Conservation (phyloP, 2,797 vertebrate genomes). For the Xiphorhynchus erythropygius region DNA sequence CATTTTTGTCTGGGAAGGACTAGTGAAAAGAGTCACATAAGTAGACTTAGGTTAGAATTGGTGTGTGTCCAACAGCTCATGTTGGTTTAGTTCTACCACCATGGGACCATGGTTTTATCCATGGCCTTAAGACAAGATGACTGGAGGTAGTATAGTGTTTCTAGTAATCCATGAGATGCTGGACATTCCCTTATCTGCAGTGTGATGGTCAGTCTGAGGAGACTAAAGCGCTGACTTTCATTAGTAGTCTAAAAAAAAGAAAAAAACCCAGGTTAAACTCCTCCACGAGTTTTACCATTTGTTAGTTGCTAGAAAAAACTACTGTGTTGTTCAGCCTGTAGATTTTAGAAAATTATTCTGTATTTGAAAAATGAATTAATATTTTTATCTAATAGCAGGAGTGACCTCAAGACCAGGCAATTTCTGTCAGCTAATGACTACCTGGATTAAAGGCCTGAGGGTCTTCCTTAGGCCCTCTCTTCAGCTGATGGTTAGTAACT, state of each 20-base stretch:
- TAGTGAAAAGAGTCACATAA: neutral
- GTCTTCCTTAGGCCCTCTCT: conserved; percentile 6
- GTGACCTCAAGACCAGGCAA: conserved; percentile 56
- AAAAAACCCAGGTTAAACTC: neutral
- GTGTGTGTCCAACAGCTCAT: neutral
- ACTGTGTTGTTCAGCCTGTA: neutral
- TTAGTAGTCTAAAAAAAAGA: neutral
- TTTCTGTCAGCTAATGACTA: conserved; percentile 71
- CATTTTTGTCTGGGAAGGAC: neutral
- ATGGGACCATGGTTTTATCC: neutral
- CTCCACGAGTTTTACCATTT: neutral
- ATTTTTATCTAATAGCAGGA: conserved; percentile 55
- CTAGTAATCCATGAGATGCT: neutral
- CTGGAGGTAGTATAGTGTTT: neutral
- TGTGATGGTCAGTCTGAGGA: neutral
- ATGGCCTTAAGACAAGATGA: neutral
- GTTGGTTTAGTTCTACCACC: neutral
- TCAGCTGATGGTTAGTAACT: conserved; percentile 62
- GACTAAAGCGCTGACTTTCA: neutral
- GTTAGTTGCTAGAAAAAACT: neutral
- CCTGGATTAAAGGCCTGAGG: conserved; percentile 16
- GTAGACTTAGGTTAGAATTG: neutral
- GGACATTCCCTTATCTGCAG: neutral
- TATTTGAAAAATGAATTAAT: conserved; percentile 57
- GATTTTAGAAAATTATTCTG: conserved; percentile 43